Evolutionary conservation across 2,888 invertebrate species (phyloP), one percentile per base, ranked within the genome.

Genomic region (Campaea margaritaria): DNA sequence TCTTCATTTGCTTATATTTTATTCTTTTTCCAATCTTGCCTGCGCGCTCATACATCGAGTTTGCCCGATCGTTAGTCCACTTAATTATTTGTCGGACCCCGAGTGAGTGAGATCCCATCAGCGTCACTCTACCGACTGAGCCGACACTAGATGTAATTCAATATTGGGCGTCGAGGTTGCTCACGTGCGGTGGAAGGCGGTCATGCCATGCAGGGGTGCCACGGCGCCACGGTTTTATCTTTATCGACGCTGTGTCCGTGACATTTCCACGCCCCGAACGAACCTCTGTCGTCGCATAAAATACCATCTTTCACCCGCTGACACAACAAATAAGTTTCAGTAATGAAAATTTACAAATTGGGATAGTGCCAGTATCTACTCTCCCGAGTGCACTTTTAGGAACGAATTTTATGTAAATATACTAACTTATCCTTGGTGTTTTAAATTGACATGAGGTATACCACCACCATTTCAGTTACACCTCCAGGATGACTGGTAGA

Each of bases 221-320:
- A 46, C 10, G 28, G 47, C 47, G 52, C 47, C 73, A 59, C 71
- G 64, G 70, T 75, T 82, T 21, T 84, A 87, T 87, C 84, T 85
- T 76, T 84, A 81, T 84, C 74, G 78, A 62, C 69, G 65, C 64
- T 59, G 72, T 72, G 88, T 80, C 89, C 89, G 65, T 89, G 89
- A 89, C 88, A 89, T 89, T 87, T 87, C 79, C 82, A 79, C 85
- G 70, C 83, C 85, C 79, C 73, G 67, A 73, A 48, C 73, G 67
- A 73, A 48, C 71, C 65, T 62, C 63, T 46, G 58, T 51, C 63
- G 70, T 70, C 70, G 65, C 74, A 72, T 72, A 68, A 75, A 78
- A 75, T 74, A 70, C 66, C 73, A 74, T 70, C 69, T 64, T 75
- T 76, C 69, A 74, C 69, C 70, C 68, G 67, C 68, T 73, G 65